A percentile compares a stretch with the other conserved stretches of the same genome.
These are phyloP conservation scores for Ptychodera flava DNA, from an alignment of 35 echinoderm and acorn worm species.

Conservation along the genomic window DNA sequence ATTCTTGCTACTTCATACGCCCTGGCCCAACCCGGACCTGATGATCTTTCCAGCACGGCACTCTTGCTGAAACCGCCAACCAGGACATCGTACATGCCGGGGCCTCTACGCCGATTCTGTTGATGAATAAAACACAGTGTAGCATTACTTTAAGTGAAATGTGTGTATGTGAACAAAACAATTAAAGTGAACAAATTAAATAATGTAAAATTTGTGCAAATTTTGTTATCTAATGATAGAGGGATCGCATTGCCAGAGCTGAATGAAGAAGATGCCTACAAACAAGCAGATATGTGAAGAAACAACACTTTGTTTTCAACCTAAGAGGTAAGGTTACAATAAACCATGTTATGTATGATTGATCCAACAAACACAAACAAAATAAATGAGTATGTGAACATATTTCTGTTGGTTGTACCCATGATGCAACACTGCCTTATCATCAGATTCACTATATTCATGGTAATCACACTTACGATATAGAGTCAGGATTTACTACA, in stretches of 20 bases:
- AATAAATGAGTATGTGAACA: too few species aligned
- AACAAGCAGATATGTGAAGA: not conserved
- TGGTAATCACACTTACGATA: too few species aligned
- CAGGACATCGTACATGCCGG: slow-evolving; percentile 75
- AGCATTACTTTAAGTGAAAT: not conserved
- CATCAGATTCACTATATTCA: too few species aligned
- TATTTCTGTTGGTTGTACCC: too few species aligned
- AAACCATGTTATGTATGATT: too few species aligned
- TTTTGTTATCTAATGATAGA: not conserved
- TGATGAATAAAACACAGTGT: slow-evolving; percentile 29
- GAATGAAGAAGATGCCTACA: not conserved
- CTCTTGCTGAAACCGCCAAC: slow-evolving; percentile 78
- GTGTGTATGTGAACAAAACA: not conserved
- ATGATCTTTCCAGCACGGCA: slow-evolving; percentile 69
- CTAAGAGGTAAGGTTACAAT: too few species aligned
- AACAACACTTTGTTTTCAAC: not conserved
- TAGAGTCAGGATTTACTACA: too few species aligned
- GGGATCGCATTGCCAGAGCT: not conserved
- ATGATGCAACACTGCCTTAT: too few species aligned
- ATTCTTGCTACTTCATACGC: slow-evolving; percentile 75
- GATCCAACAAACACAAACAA: too few species aligned
- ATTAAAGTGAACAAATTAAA: not conserved
- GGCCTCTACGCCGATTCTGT: slow-evolving; percentile 80
- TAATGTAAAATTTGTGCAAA: not conserved
- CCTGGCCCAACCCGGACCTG: slow-evolving; percentile 93